Base-by-base conservation (phyloP, 2,888 invertebrate genomes). In the Atethmia centrago region DNA sequence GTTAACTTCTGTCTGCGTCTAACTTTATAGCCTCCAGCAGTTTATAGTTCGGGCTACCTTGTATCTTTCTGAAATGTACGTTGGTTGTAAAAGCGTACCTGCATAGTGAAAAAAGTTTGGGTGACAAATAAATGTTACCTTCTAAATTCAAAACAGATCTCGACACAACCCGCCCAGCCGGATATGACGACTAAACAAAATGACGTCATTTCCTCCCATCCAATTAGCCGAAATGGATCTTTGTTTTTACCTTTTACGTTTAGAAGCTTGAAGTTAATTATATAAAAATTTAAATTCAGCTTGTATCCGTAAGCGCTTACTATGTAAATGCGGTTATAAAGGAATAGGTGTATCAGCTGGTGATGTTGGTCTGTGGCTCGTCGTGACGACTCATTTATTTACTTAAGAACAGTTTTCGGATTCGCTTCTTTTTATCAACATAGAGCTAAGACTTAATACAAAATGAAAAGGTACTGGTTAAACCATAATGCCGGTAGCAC, bases 201-300 rank as follows among this genome's bases (percentile, higher is more conserved):
- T 78, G 69, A 65, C 85, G 75, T 73, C 53, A 86, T 85, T 82
- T 71, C 47, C 73, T 66, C 42, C 55, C 63, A 74, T 81, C 74
- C 84, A 86, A 86, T 84, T 84, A 84, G 71, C 64, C 56, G 56
- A 63, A 84, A 82, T 86, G 78, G 75, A 74, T 74, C 71, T 77
- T 76, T 84, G 85, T 81, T 77, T 83, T 67, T 58, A 81, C 81
- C 64, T 75, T 81, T 74, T 36, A 62, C 53, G 47, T 62, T 84
- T 40, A 49, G 62, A 80, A 71, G 56, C 64, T 65, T 68, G 42
- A 45, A 64, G 77, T 71, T 81, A 84, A 81, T 71, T 76, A 61
- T 42, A 14, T 45, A 62, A 84, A 83, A 80, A 84, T 49, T 59
- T 67, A 40, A 73, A 80, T 70, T 70, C 25, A 16, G n/a, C 51